These are phyloP conservation scores for Rousettus madagascariensis DNA, from an alignment of 2,797 vertebrate species.

Conservation along the genomic window DNA sequence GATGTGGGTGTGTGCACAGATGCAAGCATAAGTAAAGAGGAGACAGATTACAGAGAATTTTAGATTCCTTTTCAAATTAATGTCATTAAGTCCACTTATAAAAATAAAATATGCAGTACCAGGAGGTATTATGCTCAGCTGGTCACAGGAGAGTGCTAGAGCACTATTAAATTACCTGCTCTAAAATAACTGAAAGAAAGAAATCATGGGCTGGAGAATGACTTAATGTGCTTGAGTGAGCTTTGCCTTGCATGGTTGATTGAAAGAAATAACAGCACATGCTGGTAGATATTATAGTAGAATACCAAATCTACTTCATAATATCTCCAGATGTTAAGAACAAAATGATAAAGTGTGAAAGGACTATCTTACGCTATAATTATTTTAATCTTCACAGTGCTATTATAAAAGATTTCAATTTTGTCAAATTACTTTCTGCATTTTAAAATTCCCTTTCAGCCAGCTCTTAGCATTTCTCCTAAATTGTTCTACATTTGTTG, in stretches of 20 bases:
- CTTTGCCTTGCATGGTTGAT: background rate
- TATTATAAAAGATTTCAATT: slow-evolving; percentile 66
- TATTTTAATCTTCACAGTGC: slow-evolving; percentile 59
- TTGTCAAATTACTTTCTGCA: slow-evolving; percentile 50
- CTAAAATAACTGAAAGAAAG: background rate
- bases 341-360: slow-evolving; percentile 37
- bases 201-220: background rate
- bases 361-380: slow-evolving; percentile 41
- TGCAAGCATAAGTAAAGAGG: background rate
- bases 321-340: slow-evolving; percentile 49
- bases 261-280: slow-evolving; percentile 50
- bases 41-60: background rate
- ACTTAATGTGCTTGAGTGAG: background rate
- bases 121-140: background rate
- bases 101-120: background rate
- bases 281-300: slow-evolving; percentile 59
- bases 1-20: background rate
- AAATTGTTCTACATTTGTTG: background rate
- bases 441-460: slow-evolving; percentile 56
- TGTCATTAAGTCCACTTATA: background rate
- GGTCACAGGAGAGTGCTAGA: slow-evolving; percentile 66
- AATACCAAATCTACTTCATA: slow-evolving; percentile 37
- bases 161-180: slow-evolving; percentile 35
- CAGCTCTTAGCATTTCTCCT: background rate
- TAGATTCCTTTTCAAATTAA: slow-evolving; percentile 34